These are phyloP conservation scores for Labrus mixtus DNA, from an alignment of 2,113 vertebrate genomes.

Conservation along the genomic window DNA sequence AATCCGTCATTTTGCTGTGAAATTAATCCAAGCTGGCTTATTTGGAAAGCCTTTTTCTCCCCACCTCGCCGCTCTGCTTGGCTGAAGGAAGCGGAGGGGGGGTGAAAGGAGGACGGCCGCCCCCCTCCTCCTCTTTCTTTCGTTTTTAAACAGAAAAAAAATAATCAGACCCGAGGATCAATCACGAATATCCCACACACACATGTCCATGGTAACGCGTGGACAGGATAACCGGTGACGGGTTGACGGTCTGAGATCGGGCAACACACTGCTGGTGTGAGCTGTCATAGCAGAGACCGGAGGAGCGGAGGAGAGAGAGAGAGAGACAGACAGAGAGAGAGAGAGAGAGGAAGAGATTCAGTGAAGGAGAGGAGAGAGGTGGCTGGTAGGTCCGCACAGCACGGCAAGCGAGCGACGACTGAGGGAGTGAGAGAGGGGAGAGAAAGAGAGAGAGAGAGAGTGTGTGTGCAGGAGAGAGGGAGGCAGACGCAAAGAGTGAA, in stretches of 20 bases:
- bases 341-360: conserved; percentile 69
- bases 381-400: conserved; percentile 77
- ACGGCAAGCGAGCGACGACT: conserved; percentile 76
- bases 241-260: conserved; percentile 68
- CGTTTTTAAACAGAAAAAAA: conserved; percentile 56
- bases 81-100: conserved; percentile 77
- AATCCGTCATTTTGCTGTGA: conserved; percentile 76
- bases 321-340: conserved; percentile 61
- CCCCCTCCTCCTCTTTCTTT: conserved; percentile 71
- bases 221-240: conserved; percentile 70
- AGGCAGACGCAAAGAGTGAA: conserved; percentile 1
- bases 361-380: conserved; percentile 68
- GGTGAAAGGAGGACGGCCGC: conserved; percentile 68
- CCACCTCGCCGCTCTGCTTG: conserved; percentile 75
- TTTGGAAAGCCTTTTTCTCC: conserved; percentile 64
- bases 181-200: conserved; percentile 71
- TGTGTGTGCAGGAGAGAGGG: conserved; percentile 9
- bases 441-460: conserved; percentile 7
- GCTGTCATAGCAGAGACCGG: conserved; percentile 79
- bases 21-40: conserved; percentile 78
- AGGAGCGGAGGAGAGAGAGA: conserved; percentile 62
- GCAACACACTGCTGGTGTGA: conserved; percentile 75
- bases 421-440: conserved; percentile 41
- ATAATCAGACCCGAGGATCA: conserved; percentile 62
- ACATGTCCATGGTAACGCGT: conserved; percentile 71